Evolutionary conservation across 2,113 vertebrate genomes (phyloP).

Genomic region (Bubo blakistoni): DNA sequence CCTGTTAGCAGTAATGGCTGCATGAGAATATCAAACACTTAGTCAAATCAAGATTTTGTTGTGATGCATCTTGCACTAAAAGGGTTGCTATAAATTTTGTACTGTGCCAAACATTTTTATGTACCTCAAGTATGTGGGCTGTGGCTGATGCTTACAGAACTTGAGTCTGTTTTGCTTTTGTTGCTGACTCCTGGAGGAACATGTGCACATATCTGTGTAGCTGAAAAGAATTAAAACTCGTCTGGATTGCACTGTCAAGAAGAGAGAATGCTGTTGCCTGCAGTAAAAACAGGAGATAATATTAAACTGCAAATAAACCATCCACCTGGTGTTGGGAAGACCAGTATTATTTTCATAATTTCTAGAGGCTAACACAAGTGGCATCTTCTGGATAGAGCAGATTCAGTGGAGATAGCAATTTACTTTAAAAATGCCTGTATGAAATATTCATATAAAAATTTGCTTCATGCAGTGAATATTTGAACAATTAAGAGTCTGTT

Average conservation of each 20-base stretch:
- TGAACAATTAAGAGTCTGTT: not conserved
- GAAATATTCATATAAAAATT: not conserved
- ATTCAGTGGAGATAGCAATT: not conserved
- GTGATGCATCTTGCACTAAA: not conserved
- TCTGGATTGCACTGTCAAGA: not conserved
- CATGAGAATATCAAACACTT: conserved; percentile 28
- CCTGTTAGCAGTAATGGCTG: conserved; percentile 19
- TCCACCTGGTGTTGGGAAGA: not conserved
- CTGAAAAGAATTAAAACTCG: not conserved
- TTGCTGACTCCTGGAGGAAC: not conserved
- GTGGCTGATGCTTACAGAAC: not conserved
- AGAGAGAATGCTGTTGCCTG: not conserved
- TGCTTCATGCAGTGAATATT: not conserved
- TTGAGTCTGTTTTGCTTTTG: not conserved
- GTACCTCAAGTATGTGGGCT: not conserved
- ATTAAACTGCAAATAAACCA: not conserved
- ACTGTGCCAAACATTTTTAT: not conserved
- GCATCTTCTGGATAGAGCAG: not conserved
- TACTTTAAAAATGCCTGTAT: not conserved
- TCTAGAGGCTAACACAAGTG: not conserved
- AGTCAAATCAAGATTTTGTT: conserved; percentile 20
- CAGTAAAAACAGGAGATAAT: not conserved
- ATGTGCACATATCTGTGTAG: not conserved
- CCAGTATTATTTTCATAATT: not conserved
- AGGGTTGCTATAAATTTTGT: conserved; percentile 23